These are phyloP conservation scores for Neolamprologus longior DNA, from an alignment of 2,113 vertebrate genomes.

Conservation along the genomic window DNA sequence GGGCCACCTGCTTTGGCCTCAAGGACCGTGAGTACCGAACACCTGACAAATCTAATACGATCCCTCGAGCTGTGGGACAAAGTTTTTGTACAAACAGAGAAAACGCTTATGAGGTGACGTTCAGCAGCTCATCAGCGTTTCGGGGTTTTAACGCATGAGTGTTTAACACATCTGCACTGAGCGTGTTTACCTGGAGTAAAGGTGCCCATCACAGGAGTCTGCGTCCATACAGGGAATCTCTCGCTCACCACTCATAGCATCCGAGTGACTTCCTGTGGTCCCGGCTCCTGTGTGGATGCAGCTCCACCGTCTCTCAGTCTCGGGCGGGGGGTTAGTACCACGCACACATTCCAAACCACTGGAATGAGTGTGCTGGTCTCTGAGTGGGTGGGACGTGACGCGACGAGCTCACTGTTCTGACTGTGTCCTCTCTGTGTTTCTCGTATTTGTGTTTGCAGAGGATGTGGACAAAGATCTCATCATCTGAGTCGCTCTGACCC, in stretches of 20 bases:
- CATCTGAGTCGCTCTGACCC: conserved; percentile 71
- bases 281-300: background rate
- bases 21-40: conserved; percentile 85
- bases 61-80: background rate
- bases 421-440: background rate
- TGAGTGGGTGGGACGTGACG: background rate
- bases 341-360: background rate
- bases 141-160: background rate
- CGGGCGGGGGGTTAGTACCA: background rate
- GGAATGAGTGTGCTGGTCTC: background rate
- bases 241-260: background rate
- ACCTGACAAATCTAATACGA: background rate
- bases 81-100: background rate
- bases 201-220: background rate
- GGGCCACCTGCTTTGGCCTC: conserved; percentile 94
- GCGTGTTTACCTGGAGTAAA: background rate
- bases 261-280: background rate
- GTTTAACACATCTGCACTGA: background rate
- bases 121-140: background rate
- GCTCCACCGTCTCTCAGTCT: background rate
- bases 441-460: conserved; percentile 79
- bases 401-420: background rate
- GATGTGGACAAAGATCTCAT: conserved; percentile 93
- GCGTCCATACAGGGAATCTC: background rate
- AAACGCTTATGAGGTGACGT: background rate